phyloP scores from a whole-genome alignment of 2,888 invertebrate species.

The Microdon myrmicae region DNA sequence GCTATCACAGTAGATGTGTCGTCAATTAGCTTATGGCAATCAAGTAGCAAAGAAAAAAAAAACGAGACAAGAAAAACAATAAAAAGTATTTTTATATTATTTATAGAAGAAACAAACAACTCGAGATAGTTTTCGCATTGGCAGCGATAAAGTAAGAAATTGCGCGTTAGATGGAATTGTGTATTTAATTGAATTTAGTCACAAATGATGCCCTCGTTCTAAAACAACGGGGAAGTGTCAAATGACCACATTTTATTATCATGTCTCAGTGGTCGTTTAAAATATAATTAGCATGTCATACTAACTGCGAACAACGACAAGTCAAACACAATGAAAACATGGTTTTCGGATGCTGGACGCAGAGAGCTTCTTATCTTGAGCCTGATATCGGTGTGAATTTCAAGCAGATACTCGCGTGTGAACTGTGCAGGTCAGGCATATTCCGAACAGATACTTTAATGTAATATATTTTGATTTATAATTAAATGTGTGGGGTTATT shows the following conservation, averaged over 20 bases:
- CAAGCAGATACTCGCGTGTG: too few species aligned
- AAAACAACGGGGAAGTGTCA: slow-evolving; percentile 35
- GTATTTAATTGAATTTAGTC: too few species aligned
- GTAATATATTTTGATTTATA: too few species aligned
- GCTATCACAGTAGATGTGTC: slow-evolving; percentile 8
- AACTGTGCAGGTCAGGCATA: too few species aligned
- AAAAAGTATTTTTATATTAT: too few species aligned
- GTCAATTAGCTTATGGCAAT: slow-evolving; percentile 11
- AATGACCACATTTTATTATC: slow-evolving; percentile 42
- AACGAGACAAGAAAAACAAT: too few species aligned
- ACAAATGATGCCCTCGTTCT: slow-evolving; percentile 20
- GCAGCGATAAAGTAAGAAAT: slow-evolving; percentile 32
- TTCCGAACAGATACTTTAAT: too few species aligned
- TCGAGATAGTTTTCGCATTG: slow-evolving; percentile 10
- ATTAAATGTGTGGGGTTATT: too few species aligned
- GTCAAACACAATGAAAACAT: slow-evolving; percentile 51
- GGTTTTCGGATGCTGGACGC: too few species aligned
- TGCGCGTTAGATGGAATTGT: slow-evolving; percentile 40
- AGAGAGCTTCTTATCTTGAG: too few species aligned
- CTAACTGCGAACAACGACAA: slow-evolving; percentile 50
- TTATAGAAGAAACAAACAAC: slow-evolving; percentile 1
- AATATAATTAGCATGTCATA: slow-evolving; percentile 51
- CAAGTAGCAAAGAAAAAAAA: too few species aligned
- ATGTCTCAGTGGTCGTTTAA: slow-evolving; percentile 41
- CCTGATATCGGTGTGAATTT: too few species aligned